Conservation (phyloP, 37 sponge, comb jelly and placozoan species). For the Ianthella basta region DNA sequence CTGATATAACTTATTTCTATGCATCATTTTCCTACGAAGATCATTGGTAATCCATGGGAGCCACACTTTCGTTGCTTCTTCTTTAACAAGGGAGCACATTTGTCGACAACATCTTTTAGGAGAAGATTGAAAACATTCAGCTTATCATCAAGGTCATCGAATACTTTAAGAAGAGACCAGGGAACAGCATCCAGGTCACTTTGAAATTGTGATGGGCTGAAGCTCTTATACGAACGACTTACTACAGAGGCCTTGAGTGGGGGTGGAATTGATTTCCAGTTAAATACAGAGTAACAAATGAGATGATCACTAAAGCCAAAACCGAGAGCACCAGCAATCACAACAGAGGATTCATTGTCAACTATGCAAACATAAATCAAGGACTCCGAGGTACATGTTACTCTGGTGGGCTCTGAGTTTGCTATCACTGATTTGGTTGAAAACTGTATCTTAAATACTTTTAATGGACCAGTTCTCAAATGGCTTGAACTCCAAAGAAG, state of each 20-base stretch:
- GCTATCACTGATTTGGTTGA: too few species aligned
- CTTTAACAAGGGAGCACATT: slow-evolving; percentile 29
- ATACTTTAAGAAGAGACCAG: slow-evolving; percentile 8
- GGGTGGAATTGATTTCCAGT: not conserved
- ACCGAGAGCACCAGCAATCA: slow-evolving; percentile 8
- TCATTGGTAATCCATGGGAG: slow-evolving; percentile 14
- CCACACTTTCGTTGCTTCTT: not conserved
- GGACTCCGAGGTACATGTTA: slow-evolving; percentile 10
- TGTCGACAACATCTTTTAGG: slow-evolving; percentile 21
- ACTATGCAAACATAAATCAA: slow-evolving; percentile 32
- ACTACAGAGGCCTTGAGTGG: not conserved
- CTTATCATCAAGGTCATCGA: slow-evolving; percentile 21
- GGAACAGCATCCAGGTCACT: slow-evolving; percentile 8
- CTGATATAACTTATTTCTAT: slow-evolving; percentile 23
- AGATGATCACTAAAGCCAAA: slow-evolving; percentile 28
- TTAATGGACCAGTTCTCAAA: too few species aligned
- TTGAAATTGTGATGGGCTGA: slow-evolving; percentile 18
- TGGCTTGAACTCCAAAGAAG: too few species aligned
- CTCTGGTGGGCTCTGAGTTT: slow-evolving; percentile 21
- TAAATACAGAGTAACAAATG: slow-evolving; percentile 15
- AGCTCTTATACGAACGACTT: slow-evolving; percentile 4
- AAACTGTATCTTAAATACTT: too few species aligned
- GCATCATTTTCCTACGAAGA: not conserved
- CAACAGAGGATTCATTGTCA: slow-evolving; percentile 19
- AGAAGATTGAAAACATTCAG: slow-evolving; percentile 5